Base-by-base conservation (phyloP, 2,113 vertebrate species). In the Kryptolebias marmoratus region DNA sequence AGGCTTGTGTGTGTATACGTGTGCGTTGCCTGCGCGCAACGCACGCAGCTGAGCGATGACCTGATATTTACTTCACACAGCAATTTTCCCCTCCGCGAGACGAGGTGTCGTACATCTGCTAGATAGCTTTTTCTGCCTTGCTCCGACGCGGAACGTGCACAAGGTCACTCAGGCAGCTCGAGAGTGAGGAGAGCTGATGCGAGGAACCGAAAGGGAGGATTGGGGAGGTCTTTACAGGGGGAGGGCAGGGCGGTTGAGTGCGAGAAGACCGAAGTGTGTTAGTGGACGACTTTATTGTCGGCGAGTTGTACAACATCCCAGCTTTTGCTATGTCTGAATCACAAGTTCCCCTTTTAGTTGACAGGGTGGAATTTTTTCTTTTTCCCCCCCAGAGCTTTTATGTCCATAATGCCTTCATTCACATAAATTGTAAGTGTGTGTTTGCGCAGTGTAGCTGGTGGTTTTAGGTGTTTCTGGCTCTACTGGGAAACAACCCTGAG, bases 21-120 rank as follows among this genome's bases (percentile, higher is more conserved):
- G 48, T 10, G 47, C 16, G 44, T 15, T 56, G 63, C 12, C 3
- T 42, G 61, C 27, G 52, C 53, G 58, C 5, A 5, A 48, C 53
- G 58, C 5, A 5, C 28, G 68, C 14, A 42, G 77, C 68, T 83
- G 83, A 89, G 79, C 56, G 58, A 90, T 87, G 68, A 63, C 79
- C 76, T 80, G 66, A 76, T 83, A 87, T 90, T 88, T 89, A 89
- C 90, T 93, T 85, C 83, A 80, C 77, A 71, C 79, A 84, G 85
- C 88, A 89, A 85, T 88, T 77, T 85, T 65, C 78, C 77, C 70
- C 77, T 68, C 71, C 4, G 82, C 68, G 77, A 89, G 84, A 90
- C 90, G 91, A 91, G 86, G 90, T 91, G 90, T 88, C 75, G 79
- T 89, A 88, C 89, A 88, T 90, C 89, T 91, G 90, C 80, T 89